A percentile compares a stretch with the other conserved stretches of the same genome.
These are phyloP conservation scores for Lepidurus arcticus DNA, from an alignment of 1,140 invertebrate species.

Conservation along the genomic window DNA sequence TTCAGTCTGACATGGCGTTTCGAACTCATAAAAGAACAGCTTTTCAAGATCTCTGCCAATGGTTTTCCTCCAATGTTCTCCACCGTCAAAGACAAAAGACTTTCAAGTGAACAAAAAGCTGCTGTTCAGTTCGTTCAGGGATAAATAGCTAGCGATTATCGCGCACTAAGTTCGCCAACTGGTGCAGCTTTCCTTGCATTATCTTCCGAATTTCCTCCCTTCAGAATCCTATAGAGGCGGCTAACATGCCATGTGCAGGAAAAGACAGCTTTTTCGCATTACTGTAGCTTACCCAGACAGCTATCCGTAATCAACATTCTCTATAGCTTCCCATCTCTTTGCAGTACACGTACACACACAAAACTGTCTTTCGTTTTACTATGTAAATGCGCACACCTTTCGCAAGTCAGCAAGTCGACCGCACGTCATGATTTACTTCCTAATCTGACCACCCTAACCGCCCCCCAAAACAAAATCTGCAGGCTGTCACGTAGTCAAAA, in stretches of 20 bases:
- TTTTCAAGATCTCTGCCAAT: neutral
- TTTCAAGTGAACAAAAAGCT: too few species aligned
- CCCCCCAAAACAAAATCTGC: neutral
- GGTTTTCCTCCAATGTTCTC: neutral
- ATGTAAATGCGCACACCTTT: conserved; percentile 16
- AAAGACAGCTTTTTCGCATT: neutral
- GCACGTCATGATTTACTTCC: neutral
- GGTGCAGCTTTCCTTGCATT: neutral
- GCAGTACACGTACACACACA: neutral
- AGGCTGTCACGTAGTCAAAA: neutral
- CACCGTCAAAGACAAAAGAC: neutral
- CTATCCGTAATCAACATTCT: neutral
- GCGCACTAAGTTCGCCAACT: neutral
- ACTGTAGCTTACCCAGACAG: neutral
- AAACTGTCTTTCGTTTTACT: neutral
- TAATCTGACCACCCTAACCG: neutral
- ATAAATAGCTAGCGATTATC: neutral
- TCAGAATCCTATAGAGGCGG: too few species aligned
- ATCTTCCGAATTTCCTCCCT: neutral
- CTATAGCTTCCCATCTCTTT: neutral
- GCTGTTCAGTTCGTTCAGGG: neutral
- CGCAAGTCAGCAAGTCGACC: conserved; percentile 17
- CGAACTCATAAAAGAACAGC: neutral
- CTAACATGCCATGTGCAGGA: too few species aligned
- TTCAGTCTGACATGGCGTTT: neutral